A percentile compares a stretch with the other conserved stretches of the same genome.
phyloP scores from a whole-genome alignment of 2,797 vertebrate genomes.

The Anguilla marmorata region DNA sequence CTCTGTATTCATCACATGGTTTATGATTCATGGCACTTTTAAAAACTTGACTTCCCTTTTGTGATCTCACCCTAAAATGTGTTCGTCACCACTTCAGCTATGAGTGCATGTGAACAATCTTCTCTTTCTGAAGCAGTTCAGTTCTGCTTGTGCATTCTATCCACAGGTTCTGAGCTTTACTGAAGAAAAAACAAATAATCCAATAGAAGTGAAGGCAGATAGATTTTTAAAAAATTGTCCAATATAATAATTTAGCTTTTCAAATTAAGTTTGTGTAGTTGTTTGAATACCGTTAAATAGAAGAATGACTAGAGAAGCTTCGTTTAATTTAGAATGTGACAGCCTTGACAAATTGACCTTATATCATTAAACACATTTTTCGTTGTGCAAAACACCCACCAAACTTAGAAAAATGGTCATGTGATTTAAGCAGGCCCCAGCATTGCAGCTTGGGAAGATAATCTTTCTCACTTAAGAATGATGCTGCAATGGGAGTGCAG shows the following conservation, averaged over 20 bases:
- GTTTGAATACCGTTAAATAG: neutral
- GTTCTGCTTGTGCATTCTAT: neutral
- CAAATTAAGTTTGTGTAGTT: neutral
- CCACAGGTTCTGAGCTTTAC: neutral
- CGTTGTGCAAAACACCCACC: too few relatives aligned
- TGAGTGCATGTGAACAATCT: neutral
- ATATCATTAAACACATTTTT: too few relatives aligned
- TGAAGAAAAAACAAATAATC: neutral
- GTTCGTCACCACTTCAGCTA: neutral
- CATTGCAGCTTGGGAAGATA: too few relatives aligned
- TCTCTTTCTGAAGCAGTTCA: neutral
- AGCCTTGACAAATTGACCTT: too few relatives aligned
- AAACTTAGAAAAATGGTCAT: too few relatives aligned
- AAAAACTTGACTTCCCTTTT: constrained; percentile 1
- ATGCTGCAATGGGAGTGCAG: too few relatives aligned
- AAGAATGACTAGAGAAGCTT: neutral
- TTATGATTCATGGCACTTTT: constrained; percentile 1
- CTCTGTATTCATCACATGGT: neutral
- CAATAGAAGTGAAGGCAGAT: neutral
- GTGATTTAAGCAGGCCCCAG: too few relatives aligned
- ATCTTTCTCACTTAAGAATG: too few relatives aligned
- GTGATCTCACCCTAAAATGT: constrained; percentile 1
- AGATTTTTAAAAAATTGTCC: neutral
- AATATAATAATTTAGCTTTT: neutral
- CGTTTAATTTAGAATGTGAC: too few relatives aligned